These are phyloP conservation scores for Meandrusa payeni DNA, from an alignment of 2,888 invertebrate species.

Conservation along the genomic window DNA sequence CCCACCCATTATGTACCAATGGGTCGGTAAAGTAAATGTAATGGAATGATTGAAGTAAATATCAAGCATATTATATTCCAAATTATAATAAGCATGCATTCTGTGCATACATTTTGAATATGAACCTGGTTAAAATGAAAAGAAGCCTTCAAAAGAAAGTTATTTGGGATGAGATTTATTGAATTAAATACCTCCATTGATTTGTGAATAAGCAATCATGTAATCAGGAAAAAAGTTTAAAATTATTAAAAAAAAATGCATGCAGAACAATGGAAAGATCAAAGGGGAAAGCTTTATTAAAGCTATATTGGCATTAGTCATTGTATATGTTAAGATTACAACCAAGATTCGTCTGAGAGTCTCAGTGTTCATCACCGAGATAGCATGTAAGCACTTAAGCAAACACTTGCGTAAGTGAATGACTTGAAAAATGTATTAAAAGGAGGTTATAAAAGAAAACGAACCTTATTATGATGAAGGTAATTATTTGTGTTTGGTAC, in stretches of 20 bases:
- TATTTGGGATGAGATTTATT: no score
- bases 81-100: slow-evolving; percentile 4
- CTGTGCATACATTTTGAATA: background rate
- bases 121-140: slow-evolving; percentile 2
- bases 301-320: no score
- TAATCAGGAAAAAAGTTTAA: no score
- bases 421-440: slow-evolving; percentile 55
- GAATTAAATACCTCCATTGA: no score
- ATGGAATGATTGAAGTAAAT: no score
- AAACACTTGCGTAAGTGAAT: slow-evolving; percentile 45
- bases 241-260: slow-evolving; percentile 15
- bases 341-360: no score
- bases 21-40: no score
- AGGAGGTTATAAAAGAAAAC: slow-evolving; percentile 75
- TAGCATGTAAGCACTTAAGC: slow-evolving; percentile 61
- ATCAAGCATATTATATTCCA: no score
- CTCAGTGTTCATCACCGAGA: no score
- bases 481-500: slow-evolving; percentile 93
- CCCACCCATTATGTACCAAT: no score
- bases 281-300: slow-evolving; percentile 19
- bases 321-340: no score
- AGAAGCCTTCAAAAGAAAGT: background rate
- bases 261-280: no score
- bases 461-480: slow-evolving; percentile 90
- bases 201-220: slow-evolving; percentile 1